Evolutionary conservation across 2,797 vertebrate species (phyloP), one percentile per base, ranked within the genome.

Genomic region (Eidolon dupreanum): DNA sequence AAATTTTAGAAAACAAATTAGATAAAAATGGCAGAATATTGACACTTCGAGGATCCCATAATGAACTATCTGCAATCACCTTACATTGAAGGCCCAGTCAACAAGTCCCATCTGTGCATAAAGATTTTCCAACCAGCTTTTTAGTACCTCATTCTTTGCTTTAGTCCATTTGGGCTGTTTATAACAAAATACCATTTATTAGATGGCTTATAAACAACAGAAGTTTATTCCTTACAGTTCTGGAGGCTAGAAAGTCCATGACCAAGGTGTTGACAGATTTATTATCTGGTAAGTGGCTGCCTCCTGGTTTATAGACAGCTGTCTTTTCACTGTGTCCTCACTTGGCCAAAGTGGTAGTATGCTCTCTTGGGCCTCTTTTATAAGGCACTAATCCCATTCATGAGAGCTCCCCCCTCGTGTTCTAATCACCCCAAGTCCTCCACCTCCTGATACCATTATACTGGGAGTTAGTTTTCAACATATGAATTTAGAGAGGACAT

Each of bases 301-400:
- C 71, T 55, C 46, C 85, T 82, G 38, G 38, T 93, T 93, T 81
- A 93, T 31, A 82, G 66, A 93, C 55, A 49, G 55, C 75, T 59
- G n/a, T 38, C 57, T 63, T 73, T 73, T 74, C 70, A 31, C 41
- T 74, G 55, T 73, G 77, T 43, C 57, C 57, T 82, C 46, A 36
- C 57, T 66, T 74, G 68, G 28, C 22, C 66, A 74, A 51, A 74
- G n/a, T 31, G 38, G 15, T 82, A 36, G 10, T 46, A 68, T 17
- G 13, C 46, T 82, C 75, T 65, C n/a, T 17, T 61, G 75, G 74
- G 55, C 46, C 28, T 46, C 31, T 81, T 88, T 88, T 82, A 66
- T 57, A 74, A 93, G 68, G 66, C 24, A 9, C n/a, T 88, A 82
- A 82, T 88, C n/a, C 78, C 49, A 57, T 55, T 93, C 46, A 88